Evolutionary conservation across 2,888 invertebrate species (phyloP), one percentile per base, ranked within the genome.

Genomic region (Pristionchus exspectatus): DNA sequence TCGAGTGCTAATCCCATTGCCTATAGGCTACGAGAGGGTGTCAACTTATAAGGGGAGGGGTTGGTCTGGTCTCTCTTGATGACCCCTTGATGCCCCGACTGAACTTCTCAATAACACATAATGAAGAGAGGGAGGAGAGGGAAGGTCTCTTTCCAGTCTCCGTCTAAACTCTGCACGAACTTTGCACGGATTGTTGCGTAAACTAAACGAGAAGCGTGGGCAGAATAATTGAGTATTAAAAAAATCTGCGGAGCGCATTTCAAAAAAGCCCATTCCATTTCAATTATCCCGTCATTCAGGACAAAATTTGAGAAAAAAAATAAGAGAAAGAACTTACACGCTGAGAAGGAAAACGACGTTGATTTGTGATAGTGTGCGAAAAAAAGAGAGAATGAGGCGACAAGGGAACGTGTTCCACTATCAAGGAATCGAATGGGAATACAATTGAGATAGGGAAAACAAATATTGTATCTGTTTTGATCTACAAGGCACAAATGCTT

Each of bases 101-200:
- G 50, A 54, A 54, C 81, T 27, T 81, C 81, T 81, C 81, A 81
- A 81, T 81, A 81, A 81, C 81, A 81, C 50, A 81, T 81, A 81
- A 81, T 81, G 81, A 54, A 50, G 81, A 50, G 81, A 81, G 54
- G 50, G 24, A 72, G 33, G 72, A 81, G 27, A n/a, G 38, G 33
- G 74, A 54, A 54, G 74, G 33, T n/a, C 14, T n/a, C 44, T n/a
- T 9, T 50, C 0, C 5, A 50, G 44, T 50, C 30, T 69, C 69
- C 30, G 74, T 81, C 81, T 81, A 81, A 81, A 81, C 81, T 81
- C 27, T 12, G 30, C 50, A 74, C n/a, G 81, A 81, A 81, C 81
- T 54, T n/a, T 72, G 24, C 50, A 44, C 21, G 44, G 16, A 54
- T 24, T 81, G 81, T 54, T 54, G 81, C 44, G 50, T 81, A 81